These are phyloP conservation scores for Amazona vittata DNA, from an alignment of 2,113 vertebrate species.

Conservation along the genomic window DNA sequence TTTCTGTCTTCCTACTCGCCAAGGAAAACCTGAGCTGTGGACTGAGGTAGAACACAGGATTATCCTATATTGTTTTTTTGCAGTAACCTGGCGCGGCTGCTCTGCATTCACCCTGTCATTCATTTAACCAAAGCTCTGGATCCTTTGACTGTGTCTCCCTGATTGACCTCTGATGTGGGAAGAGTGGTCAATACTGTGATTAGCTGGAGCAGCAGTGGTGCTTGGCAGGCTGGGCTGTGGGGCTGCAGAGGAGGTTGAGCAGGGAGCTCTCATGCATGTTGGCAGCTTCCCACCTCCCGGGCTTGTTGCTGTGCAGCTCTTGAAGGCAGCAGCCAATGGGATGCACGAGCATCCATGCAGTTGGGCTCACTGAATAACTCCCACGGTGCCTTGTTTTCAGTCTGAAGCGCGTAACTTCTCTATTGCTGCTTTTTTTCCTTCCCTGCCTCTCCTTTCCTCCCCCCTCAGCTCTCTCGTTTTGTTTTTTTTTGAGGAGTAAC, in stretches of 20 bases:
- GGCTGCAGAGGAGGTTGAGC: background rate
- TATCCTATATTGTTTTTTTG: background rate
- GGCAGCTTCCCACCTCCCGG: slow-evolving; percentile 13
- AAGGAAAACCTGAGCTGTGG: background rate
- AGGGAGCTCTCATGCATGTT: background rate
- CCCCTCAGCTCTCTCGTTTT: background rate
- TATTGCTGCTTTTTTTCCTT: background rate
- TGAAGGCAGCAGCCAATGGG: slow-evolving; percentile 15
- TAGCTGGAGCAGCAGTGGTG: background rate
- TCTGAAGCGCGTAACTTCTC: background rate
- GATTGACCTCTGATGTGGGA: background rate
- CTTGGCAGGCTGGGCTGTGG: background rate
- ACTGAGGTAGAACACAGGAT: background rate
- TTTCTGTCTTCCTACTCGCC: fast-evolving
- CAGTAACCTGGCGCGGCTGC: background rate
- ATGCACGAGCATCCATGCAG: background rate
- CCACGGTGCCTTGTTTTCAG: background rate
- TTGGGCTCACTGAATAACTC: background rate
- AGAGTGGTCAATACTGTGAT: background rate
- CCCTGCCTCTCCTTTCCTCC: background rate
- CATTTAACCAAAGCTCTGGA: background rate
- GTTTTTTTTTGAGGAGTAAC: background rate
- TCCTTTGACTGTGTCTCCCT: background rate
- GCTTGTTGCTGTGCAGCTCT: slow-evolving; percentile 59
- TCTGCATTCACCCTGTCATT: background rate